Evolutionary conservation across 2,797 vertebrate species (phyloP).

Genomic region (Periparus ater): DNA sequence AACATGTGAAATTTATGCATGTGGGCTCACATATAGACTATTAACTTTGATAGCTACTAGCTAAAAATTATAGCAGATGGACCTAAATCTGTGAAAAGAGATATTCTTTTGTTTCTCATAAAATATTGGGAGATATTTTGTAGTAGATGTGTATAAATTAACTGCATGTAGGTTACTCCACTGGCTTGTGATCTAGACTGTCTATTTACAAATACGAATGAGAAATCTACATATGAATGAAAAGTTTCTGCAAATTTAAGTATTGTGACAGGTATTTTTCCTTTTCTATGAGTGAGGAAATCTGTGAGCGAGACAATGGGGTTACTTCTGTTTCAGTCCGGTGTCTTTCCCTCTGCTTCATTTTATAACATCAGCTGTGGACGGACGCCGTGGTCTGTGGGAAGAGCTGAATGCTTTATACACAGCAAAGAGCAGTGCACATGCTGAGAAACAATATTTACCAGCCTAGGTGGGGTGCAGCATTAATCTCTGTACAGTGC

Average conservation of each 20-base stretch:
- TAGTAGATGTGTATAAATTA: not conserved
- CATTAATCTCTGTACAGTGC: not conserved
- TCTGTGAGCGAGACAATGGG: not conserved
- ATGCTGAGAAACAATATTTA: not conserved
- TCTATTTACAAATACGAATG: not conserved
- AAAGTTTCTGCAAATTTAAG: not conserved
- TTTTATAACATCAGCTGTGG: not conserved
- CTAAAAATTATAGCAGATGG: not conserved
- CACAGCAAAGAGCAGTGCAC: not conserved
- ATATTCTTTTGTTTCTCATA: not conserved
- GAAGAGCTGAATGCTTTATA: not conserved
- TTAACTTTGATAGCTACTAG: not conserved
- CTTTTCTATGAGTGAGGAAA: not conserved
- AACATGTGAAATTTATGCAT: not conserved
- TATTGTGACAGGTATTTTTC: not conserved
- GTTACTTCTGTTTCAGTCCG: not conserved
- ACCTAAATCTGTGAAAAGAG: not conserved
- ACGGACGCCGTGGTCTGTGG: accelerated
- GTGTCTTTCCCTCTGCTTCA: not conserved
- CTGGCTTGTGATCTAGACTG: not conserved
- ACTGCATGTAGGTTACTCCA: not conserved
- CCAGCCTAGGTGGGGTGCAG: not conserved
- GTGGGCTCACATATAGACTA: not conserved
- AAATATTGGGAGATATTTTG: not conserved
- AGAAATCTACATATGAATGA: not conserved